Evolutionary conservation across 2,888 invertebrate species (phyloP), one percentile per base, ranked within the genome.

Genomic region (Orthosia incerta): DNA sequence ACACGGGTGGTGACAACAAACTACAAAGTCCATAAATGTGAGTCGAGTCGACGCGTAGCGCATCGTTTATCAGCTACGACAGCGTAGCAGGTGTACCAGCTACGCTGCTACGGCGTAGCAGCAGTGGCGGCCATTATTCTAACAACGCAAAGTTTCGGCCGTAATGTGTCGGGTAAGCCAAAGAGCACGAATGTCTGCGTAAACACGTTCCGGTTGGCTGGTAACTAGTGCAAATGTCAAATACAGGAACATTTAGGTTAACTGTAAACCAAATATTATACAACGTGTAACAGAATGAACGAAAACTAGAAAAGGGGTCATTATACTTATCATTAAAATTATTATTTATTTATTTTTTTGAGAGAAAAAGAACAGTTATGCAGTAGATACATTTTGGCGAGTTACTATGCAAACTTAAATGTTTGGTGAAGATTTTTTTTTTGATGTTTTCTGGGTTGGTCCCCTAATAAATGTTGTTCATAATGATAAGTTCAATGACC

Each of bases 51-150:
- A 50, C 71, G 71, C 79, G 63, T 78, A 63, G 78, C 48, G 20
- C 57, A 71, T 76, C 57, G 18, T 76, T 53, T 76, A 71, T 76
- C 48, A 70, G 78, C 62, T 76, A 78, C 78, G 76, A 71, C 39
- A 20, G 51, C 26, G 76, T 76, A 76, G 78, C 76, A 78, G 71
- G 71, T 71, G 71, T 71, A 71, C 57, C 51, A 39, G 39, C 39
- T 39, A 39, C 23, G 62, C 20, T 39, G 62, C 71, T 78, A 78
- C 79, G 53, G 3, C 78, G 78, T 63, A 76, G 71, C 53, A 78
- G 13, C 57, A 53, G 46, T n/a, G 23, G 26, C 48, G 26, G 50
- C 77, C 60, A 70, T 75, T 76, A 76, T 78, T 76, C 46, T 63
- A 76, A 78, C 71, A 62, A 71, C 48, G 39, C 61, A 57, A 76